Evolutionary conservation across 2,113 vertebrate genomes (phyloP), one percentile per base, ranked within the genome.

Genomic region (Vulpes lagopus): DNA sequence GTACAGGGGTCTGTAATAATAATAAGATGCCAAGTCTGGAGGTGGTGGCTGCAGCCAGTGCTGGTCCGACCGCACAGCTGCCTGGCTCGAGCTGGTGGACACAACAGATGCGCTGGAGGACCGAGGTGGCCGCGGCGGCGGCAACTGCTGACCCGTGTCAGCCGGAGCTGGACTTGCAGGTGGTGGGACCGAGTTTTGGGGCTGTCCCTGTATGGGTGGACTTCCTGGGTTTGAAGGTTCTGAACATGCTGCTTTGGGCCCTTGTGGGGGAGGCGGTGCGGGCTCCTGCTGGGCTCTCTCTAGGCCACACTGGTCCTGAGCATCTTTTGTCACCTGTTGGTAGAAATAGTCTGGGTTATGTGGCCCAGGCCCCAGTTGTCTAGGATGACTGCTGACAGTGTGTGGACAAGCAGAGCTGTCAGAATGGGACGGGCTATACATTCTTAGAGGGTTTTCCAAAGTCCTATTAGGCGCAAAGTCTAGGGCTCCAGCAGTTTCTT

Each of bases 301-400:
- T 5, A 94, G 81, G 32, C 96, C 98, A 78, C 76, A 85, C 80
- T 98, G 98, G 64, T 98, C 99, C 97, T 99, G 99, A 0, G 98
- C 98, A 88, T 99, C 99, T 99, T 99, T 99, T 91, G 99, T 99
- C 96, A 99, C 99, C 99, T 99, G 99, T 97, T 99, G 99, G 97
- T 99, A 99, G 98, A 99, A 99, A 98, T 92, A 98, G 94, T 98
- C 98, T 20, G 98, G 96, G 98, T 99, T 99, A 98, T 91, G 99
- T 35, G 90, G 95, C 76, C 98, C 98, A 0, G 97, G 43, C 32
- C 79, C 98, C 2, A 80, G 35, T 3, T 91, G 98, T 67, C 30
- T 95, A 38, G 97, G 95, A 51, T 71, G 97, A 60, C 49, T 27
- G 97, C 69, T 59, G 30, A 8, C 2, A 38, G 91, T 92, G 65